A percentile compares a stretch with the other conserved stretches of the same genome.
phyloP scores from a whole-genome alignment of 2,888 invertebrate genomes.

The Drosophila cracens region DNA sequence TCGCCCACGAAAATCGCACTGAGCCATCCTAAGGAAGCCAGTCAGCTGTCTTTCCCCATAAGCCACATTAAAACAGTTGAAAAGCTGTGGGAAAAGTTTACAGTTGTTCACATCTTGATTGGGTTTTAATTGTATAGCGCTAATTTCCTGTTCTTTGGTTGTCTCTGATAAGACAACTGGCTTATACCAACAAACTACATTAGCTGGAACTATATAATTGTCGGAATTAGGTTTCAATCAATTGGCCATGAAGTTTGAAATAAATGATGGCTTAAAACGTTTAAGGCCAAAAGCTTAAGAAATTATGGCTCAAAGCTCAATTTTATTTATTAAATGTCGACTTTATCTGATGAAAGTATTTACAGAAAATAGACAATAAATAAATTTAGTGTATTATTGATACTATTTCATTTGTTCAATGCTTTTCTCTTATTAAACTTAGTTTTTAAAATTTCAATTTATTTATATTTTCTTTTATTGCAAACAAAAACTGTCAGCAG shows the following conservation, averaged over 20 bases:
- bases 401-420: too few species aligned
- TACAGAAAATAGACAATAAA: background rate
- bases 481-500: background rate
- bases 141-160: slow-evolving; percentile 48
- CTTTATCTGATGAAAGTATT: background rate
- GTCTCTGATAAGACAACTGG: slow-evolving; percentile 23
- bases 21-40: slow-evolving; percentile 34
- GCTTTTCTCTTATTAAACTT: background rate
- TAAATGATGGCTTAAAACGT: background rate
- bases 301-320: background rate
- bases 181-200: slow-evolving; percentile 16
- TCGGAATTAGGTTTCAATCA: slow-evolving; percentile 34
- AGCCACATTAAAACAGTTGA: slow-evolving; percentile 52
- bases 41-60: slow-evolving; percentile 25
- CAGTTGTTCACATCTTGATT: slow-evolving; percentile 69
- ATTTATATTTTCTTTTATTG: background rate
- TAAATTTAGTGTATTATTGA: too few species aligned
- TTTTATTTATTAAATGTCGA: background rate
- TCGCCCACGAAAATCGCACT: slow-evolving; percentile 56
- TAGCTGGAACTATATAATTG: slow-evolving; percentile 43
- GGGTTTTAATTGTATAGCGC: slow-evolving; percentile 68
- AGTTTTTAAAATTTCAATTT: background rate
- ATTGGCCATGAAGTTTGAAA: background rate
- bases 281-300: background rate
- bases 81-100: slow-evolving; percentile 71